A percentile compares a stretch with the other conserved stretches of the same genome.
phyloP scores from a whole-genome alignment of 2,797 vertebrate genomes.

The Chanos chanos region DNA sequence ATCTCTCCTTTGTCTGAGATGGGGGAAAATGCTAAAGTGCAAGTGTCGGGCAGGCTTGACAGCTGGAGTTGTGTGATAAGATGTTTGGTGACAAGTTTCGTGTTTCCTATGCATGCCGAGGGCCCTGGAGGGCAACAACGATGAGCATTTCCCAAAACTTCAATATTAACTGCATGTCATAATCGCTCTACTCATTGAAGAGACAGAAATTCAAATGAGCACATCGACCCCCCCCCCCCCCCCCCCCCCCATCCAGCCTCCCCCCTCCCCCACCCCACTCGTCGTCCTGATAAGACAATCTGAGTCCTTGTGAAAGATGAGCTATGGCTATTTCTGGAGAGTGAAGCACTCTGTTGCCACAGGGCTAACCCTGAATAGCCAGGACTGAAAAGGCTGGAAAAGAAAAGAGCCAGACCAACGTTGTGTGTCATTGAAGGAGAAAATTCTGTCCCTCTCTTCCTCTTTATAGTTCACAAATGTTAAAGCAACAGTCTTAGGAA shows the following conservation, averaged over 20 bases:
- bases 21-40: slow-evolving; percentile 52
- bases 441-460: slow-evolving; percentile 67
- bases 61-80: slow-evolving; percentile 57
- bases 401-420: slow-evolving; percentile 65
- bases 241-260: neutral
- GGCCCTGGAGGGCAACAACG: slow-evolving; percentile 52
- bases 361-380: slow-evolving; percentile 81
- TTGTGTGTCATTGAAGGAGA: slow-evolving; percentile 76
- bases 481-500: no score
- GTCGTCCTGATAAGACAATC: slow-evolving; percentile 69
- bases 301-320: slow-evolving; percentile 80
- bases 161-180: slow-evolving; percentile 70
- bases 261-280: slow-evolving; percentile 20
- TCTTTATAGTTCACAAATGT: slow-evolving; percentile 73
- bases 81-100: slow-evolving; percentile 66
- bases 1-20: slow-evolving; percentile 21
- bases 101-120: slow-evolving; percentile 51
- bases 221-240: slow-evolving; percentile 9
- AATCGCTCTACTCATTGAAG: slow-evolving; percentile 65
- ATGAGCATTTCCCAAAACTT: slow-evolving; percentile 62
- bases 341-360: slow-evolving; percentile 72
- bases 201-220: slow-evolving; percentile 76
- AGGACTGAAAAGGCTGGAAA: slow-evolving; percentile 75
- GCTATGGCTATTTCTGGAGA: slow-evolving; percentile 80
- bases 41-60: slow-evolving; percentile 47